These are phyloP conservation scores for Aspidoscelis tigris DNA, from an alignment of 2,113 vertebrate genomes.

Conservation along the genomic window DNA sequence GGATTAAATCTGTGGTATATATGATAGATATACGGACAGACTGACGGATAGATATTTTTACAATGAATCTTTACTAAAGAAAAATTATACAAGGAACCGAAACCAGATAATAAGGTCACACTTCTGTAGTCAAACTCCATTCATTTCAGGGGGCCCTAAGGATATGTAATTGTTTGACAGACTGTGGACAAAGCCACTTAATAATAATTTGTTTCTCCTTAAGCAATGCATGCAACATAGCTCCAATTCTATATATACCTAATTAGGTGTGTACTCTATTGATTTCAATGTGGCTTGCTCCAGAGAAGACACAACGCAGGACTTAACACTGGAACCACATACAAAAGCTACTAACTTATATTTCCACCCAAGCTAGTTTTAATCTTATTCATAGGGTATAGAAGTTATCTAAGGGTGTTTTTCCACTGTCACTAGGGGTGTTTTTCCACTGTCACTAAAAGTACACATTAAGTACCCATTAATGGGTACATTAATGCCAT, in stretches of 20 bases:
- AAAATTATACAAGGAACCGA: neutral
- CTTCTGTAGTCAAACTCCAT: neutral
- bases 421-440: no score
- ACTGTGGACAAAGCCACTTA: neutral
- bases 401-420: no score
- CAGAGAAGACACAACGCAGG: neutral
- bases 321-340: neutral
- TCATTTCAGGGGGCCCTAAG: neutral
- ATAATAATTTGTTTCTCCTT: slow-evolving; percentile 9
- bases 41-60: neutral
- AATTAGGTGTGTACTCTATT: neutral
- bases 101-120: neutral
- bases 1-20: no score
- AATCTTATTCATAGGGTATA: no score
- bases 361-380: no score
- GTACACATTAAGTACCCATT: no score
- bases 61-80: neutral
- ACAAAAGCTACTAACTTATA: no score
- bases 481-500: no score
- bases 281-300: neutral
- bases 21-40: no score
- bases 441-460: no score
- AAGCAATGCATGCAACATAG: neutral
- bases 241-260: neutral
- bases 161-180: neutral